Percentiles rank a stretch among this genome's conserved stretches.
Conservation (phyloP, 2,113 vertebrate species). For the Ornithorhynchus anatinus region DNA sequence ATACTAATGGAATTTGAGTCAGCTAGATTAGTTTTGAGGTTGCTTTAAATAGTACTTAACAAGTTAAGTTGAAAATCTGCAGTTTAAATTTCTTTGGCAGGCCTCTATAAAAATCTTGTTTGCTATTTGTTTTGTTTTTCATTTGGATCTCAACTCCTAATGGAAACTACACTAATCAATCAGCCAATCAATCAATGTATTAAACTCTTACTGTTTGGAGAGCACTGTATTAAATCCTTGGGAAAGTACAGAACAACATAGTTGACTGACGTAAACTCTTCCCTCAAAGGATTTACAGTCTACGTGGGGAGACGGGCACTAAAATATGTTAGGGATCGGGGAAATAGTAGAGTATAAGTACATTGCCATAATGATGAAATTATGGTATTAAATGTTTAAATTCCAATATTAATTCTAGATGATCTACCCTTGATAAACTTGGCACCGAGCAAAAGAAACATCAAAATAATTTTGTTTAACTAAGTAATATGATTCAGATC, state of each 20-base stretch:
- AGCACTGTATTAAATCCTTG: too few species aligned
- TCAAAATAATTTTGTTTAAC: too few species aligned
- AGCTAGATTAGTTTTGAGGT: slow-evolving; percentile 16
- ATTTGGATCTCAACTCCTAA: not conserved
- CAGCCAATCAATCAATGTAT: too few species aligned
- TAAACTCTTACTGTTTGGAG: too few species aligned
- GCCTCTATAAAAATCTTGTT: slow-evolving; percentile 1
- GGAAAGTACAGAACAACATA: too few species aligned
- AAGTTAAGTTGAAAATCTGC: slow-evolving; percentile 20
- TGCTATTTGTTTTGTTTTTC: not conserved
- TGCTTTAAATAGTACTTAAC: slow-evolving; percentile 41
- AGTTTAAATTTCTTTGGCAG: slow-evolving; percentile 40
- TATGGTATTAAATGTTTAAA: not conserved
- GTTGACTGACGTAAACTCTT: too few species aligned
- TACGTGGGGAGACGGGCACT: too few species aligned
- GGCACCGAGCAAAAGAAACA: too few species aligned
- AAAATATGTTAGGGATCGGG: not conserved
- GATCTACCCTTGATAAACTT: too few species aligned
- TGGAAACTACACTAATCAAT: slow-evolving; percentile 21
- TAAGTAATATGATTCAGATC: too few species aligned
- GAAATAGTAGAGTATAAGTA: too few species aligned
- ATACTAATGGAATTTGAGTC: not conserved
- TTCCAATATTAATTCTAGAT: not conserved
- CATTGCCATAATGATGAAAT: not conserved
- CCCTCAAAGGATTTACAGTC: too few species aligned